These are phyloP conservation scores for Carduelis carduelis DNA, from an alignment of 2,797 vertebrate species.

Conservation along the genomic window DNA sequence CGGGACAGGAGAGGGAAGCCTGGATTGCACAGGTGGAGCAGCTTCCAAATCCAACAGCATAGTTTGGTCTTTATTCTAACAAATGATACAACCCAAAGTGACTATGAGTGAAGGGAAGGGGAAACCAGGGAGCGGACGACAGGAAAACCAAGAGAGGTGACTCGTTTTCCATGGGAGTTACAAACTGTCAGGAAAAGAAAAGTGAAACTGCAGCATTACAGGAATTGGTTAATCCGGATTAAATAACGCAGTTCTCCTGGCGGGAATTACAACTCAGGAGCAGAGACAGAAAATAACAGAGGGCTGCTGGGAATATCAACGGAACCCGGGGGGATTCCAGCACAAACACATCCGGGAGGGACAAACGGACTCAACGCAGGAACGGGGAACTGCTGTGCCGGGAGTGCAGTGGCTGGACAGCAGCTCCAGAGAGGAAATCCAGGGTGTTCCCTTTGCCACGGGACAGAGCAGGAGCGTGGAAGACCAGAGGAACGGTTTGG, in stretches of 20 bases:
- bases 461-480: constrained; percentile 56
- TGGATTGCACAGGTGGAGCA: background rate
- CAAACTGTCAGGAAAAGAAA: constrained; percentile 30
- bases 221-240: constrained; percentile 23
- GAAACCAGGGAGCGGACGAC: constrained; percentile 14
- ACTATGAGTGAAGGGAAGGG: constrained; percentile 33
- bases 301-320: background rate
- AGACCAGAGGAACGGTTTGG: constrained; percentile 52
- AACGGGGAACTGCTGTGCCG: background rate
- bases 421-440: constrained; percentile 1
- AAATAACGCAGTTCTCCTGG: background rate
- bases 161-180: constrained; percentile 9
- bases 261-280: background rate
- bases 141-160: constrained; percentile 1
- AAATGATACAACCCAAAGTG: constrained; percentile 49
- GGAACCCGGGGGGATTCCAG: constrained; percentile 14
- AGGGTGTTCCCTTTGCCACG: constrained; percentile 43
- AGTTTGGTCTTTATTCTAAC: constrained; percentile 72
- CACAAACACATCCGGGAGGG: background rate
- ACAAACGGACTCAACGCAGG: accelerated
- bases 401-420: background rate
- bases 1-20: background rate
- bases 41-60: constrained; percentile 9
- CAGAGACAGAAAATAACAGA: background rate
- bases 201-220: constrained; percentile 67